phyloP scores from a whole-genome alignment of 2,888 invertebrate species.

The Mimachlamys varia region DNA sequence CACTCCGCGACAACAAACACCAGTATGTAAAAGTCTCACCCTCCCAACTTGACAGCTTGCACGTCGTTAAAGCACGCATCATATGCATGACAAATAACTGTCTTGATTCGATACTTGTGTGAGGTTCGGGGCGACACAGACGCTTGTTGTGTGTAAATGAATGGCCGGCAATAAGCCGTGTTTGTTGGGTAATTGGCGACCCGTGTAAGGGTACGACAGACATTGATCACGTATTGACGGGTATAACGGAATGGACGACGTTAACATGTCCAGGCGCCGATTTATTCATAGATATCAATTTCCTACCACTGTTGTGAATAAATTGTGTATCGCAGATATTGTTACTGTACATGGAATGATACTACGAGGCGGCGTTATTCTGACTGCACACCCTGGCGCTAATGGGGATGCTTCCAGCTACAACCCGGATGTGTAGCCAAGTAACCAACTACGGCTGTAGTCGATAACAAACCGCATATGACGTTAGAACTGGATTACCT shows the following conservation, averaged over 20 bases:
- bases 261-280: background rate
- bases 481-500: too few relatives aligned
- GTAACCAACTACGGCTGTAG: background rate
- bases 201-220: background rate
- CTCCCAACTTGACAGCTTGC: background rate
- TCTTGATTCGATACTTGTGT: background rate
- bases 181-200: background rate
- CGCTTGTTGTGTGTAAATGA: conserved; percentile 1
- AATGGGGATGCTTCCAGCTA: background rate
- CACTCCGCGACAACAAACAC: background rate
- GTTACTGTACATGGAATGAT: background rate
- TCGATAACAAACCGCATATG: too few relatives aligned
- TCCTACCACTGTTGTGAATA: background rate
- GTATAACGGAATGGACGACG: background rate
- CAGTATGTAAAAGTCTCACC: background rate
- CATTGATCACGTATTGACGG: background rate
- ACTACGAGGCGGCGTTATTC: too few relatives aligned
- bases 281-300: conserved; percentile 18
- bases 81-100: background rate
- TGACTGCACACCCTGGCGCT: too few relatives aligned
- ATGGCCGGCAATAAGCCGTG: background rate
- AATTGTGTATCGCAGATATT: background rate
- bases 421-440: background rate
- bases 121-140: background rate
- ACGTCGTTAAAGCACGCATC: background rate